Evolutionary conservation across 2,797 vertebrate genomes (phyloP), one percentile per base, ranked within the genome.

Genomic region (Mormyrops boulengeri): DNA sequence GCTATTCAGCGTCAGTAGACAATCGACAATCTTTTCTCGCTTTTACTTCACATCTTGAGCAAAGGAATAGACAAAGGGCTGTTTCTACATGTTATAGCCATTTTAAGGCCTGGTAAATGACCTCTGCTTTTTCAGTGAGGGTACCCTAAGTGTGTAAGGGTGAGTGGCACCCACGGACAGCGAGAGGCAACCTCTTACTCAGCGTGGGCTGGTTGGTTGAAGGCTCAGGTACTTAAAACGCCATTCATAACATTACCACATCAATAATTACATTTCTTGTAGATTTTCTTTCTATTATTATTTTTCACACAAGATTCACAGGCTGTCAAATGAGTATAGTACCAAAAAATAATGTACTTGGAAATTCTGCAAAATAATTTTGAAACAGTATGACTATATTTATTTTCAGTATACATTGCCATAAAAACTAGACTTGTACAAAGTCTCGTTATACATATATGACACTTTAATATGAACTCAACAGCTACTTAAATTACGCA

Each of bases 61-160:
- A 38, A 17, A 53, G 14, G 26, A 14, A 57, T 17, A 17, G 52
- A 82, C 50, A 89, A 55, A 55, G 53, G 30, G 19, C 77, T n/a
- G 26, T 30, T 84, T 89, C 34, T 84, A 9, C n/a, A 41, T 41
- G 55, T 60, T 17, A 53, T 49, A 89, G 34, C 49, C 69, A 55
- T 82, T 89, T 82, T 82, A 57, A 89, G 88, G 52, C 52, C 77
- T 57, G 80, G 80, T 53, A 12, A 60, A 44, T 88, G 88, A 88
- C 88, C 88, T 88, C 62, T 88, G 80, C 22, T 82, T 57, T 84
- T 84, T 57, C 50, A 89, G 73, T 89, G 73, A 84, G 26, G 73
- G 34, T 57, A 84, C 50, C 50, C 49, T 53, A 52, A 66, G 88
- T 52, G 47, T 88, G 49, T 57, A 62, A 44, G 30, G 85, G 22